These are phyloP conservation scores for Oxygymnocypris stewartii DNA, from an alignment of 2,113 vertebrate genomes.

Conservation along the genomic window DNA sequence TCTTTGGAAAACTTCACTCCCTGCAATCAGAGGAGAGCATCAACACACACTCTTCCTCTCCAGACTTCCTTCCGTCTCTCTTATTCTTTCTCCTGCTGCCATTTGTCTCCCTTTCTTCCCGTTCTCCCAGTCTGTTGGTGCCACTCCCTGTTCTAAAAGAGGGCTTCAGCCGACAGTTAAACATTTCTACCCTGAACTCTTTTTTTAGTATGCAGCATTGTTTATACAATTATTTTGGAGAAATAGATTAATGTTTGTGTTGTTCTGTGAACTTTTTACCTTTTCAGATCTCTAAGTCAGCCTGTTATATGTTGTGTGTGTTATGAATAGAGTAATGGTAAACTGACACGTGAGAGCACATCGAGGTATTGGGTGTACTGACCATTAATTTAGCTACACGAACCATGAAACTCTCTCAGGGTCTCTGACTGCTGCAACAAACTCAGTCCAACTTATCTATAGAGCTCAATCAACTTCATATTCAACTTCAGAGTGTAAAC, in stretches of 20 bases:
- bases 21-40: background rate
- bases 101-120: background rate
- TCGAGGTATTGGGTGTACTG: constrained; percentile 24
- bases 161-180: background rate
- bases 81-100: constrained; percentile 17
- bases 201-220: background rate
- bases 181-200: background rate
- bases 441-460: background rate
- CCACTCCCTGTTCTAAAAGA: constrained; percentile 29
- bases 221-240: background rate
- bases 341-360: constrained; percentile 17
- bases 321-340: constrained; percentile 25
- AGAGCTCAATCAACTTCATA: background rate
- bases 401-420: constrained; percentile 20
- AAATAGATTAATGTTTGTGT: background rate
- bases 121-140: background rate
- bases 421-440: constrained; percentile 1
- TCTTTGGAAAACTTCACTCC: constrained; percentile 7
- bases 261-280: background rate
- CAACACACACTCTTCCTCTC: constrained; percentile 28
- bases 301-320: constrained; percentile 15
- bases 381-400: constrained; percentile 32
- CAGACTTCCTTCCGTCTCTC: constrained; percentile 39
- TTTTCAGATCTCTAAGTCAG: constrained; percentile 14
- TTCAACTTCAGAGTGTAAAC: background rate